Percentiles rank a stretch among this genome's conserved stretches.
phyloP scores from a whole-genome alignment of 92 coral and sea anemone genomes.

The Phenganax subtilis region DNA sequence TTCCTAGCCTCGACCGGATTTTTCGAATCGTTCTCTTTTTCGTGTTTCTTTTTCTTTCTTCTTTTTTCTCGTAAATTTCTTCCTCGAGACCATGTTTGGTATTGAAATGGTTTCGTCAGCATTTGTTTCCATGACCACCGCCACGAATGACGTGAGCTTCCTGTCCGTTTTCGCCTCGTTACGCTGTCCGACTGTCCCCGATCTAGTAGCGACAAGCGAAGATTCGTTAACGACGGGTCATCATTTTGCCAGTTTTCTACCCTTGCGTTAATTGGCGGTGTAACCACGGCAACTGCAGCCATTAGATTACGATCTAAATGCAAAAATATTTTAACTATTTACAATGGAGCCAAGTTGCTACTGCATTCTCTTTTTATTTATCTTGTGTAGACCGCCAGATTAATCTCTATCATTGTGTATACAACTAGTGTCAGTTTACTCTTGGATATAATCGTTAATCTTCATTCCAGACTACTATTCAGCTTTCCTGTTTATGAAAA shows the following conservation, averaged over 20 bases:
- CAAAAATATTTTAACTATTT: neutral
- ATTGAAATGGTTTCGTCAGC: constrained; percentile 20
- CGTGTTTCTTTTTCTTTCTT: constrained; percentile 7
- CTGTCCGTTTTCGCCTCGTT: constrained; percentile 18
- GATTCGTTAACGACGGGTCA: constrained; percentile 20
- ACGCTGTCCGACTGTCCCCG: constrained; percentile 27
- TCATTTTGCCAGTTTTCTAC: neutral
- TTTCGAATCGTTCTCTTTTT: neutral
- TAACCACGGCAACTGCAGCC: constrained; percentile 5
- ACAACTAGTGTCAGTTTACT: neutral
- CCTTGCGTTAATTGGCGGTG: neutral
- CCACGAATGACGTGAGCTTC: constrained; percentile 33
- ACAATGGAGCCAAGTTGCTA: neutral
- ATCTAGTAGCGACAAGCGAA: constrained; percentile 8
- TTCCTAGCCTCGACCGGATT: constrained; percentile 21
- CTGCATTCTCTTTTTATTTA: neutral
- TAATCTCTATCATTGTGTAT: neutral
- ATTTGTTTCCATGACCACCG: constrained; percentile 32
- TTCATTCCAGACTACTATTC: neutral
- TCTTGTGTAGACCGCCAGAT: neutral
- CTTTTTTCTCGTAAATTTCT: constrained; percentile 4
- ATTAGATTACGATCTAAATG: neutral
- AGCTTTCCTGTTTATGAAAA: constrained; percentile 23
- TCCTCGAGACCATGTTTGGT: constrained; percentile 3
- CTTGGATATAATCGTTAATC: neutral